phyloP scores from a whole-genome alignment of 1,140 invertebrate genomes.

The Nylanderia fulva region DNA sequence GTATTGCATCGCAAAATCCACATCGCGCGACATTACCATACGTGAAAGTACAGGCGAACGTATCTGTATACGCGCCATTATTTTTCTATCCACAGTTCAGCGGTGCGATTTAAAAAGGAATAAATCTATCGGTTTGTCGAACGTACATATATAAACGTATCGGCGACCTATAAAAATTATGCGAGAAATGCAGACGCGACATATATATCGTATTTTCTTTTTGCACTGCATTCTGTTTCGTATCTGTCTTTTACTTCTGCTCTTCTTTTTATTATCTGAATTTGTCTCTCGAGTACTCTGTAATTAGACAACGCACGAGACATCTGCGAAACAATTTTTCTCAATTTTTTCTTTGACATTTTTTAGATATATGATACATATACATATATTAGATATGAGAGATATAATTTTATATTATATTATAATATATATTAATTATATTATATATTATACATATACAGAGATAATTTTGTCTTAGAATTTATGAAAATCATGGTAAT shows the following conservation, averaged over 20 bases:
- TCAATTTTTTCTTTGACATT: neutral
- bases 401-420: too few species aligned
- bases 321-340: neutral
- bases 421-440: too few species aligned
- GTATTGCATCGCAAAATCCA: slow-evolving; percentile 51
- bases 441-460: too few species aligned
- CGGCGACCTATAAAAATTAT: slow-evolving; percentile 22
- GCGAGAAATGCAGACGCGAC: neutral
- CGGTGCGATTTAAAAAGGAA: slow-evolving; percentile 9
- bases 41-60: slow-evolving; percentile 63
- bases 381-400: too few species aligned
- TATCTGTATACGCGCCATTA: slow-evolving; percentile 55
- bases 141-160: neutral
- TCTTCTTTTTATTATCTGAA: neutral
- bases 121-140: slow-evolving; percentile 16
- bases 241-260: neutral
- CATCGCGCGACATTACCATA: slow-evolving; percentile 62
- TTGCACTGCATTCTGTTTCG: too few species aligned
- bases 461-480: too few species aligned
- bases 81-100: slow-evolving; percentile 65
- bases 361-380: neutral
- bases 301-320: neutral
- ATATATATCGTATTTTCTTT: neutral
- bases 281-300: neutral
- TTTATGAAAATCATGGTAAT: too few species aligned